Conservation (phyloP, 2,888 invertebrate genomes). For the Spisula subtruncata region DNA sequence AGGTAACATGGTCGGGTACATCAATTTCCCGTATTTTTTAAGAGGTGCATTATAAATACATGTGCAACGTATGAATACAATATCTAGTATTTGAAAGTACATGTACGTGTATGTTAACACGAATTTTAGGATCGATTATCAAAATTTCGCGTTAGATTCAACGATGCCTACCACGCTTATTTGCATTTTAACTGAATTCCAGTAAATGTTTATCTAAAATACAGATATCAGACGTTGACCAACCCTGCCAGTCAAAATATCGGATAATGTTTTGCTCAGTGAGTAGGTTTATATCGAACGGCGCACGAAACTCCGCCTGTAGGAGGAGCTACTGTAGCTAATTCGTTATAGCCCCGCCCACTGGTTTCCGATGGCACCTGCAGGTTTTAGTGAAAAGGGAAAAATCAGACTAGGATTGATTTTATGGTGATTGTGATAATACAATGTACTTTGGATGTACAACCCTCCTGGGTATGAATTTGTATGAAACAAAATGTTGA, state of each 20-base stretch:
- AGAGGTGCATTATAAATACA: neutral
- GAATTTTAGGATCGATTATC: neutral
- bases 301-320: constrained; percentile 18
- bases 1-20: no score
- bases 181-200: constrained; percentile 18
- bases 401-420: constrained; percentile 59
- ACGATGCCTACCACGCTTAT: neutral
- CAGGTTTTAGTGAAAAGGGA: constrained; percentile 52
- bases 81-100: neutral
- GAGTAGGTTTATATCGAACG: neutral
- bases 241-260: constrained; percentile 7
- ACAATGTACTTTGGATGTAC: neutral
- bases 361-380: constrained; percentile 42
- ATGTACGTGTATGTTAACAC: no score
- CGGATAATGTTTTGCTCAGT: neutral
- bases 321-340: neutral
- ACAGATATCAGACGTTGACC: neutral
- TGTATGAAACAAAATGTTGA: constrained; percentile 49
- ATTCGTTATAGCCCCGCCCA: constrained; percentile 14
- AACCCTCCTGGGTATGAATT: constrained; percentile 44
- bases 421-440: constrained; percentile 59
- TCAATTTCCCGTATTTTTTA: no score
- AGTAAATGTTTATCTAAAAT: neutral
- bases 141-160: neutral
- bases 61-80: neutral